These are phyloP conservation scores for Bombus fervidus DNA, from an alignment of 1,140 invertebrate genomes.

Conservation along the genomic window DNA sequence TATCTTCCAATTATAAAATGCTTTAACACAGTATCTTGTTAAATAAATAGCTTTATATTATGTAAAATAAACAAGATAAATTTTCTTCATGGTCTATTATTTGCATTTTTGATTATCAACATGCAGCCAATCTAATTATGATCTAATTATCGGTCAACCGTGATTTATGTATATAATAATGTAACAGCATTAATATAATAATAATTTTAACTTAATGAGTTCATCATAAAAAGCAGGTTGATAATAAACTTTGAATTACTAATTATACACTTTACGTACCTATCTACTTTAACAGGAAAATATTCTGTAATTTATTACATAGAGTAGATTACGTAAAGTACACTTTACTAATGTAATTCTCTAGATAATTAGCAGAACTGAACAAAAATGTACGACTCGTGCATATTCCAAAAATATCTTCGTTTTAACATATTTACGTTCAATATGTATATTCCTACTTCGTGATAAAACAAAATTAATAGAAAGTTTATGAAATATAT, in stretches of 20 bases:
- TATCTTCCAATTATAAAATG: no score
- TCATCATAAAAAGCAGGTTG: not conserved
- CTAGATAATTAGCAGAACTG: no score
- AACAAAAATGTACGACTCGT: no score
- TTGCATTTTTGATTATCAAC: constrained; percentile 26
- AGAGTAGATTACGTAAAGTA: no score
- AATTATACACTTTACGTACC: not conserved
- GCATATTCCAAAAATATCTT: no score
- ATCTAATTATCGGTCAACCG: constrained; percentile 44
- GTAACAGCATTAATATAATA: constrained; percentile 28
- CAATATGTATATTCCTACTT: no score
- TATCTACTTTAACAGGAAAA: not conserved
- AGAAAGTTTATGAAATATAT: not conserved
- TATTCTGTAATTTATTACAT: not conserved
- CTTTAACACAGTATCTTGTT: no score
- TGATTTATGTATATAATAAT: constrained; percentile 43
- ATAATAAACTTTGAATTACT: constrained; percentile 12
- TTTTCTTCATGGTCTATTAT: constrained; percentile 13
- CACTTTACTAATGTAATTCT: no score
- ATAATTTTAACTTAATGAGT: constrained; percentile 27
- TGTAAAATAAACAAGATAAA: not conserved
- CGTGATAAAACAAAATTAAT: not conserved
- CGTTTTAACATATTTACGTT: no score
- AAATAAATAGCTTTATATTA: not conserved
- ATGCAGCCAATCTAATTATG: constrained; percentile 49